Conservation (phyloP, 2,113 vertebrate species). For the Trochalopteron elliotii region DNA sequence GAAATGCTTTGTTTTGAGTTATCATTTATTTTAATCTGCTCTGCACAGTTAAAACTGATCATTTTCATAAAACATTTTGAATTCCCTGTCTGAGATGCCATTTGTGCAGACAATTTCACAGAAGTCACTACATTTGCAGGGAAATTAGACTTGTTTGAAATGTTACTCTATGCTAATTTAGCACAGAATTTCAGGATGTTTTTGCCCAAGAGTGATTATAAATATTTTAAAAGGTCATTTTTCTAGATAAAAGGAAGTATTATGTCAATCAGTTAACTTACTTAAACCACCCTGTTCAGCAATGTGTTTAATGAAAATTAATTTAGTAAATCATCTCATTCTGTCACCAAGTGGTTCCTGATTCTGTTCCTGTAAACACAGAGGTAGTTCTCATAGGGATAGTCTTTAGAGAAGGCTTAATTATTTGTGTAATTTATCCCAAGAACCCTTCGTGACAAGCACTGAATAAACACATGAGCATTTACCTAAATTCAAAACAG, state of each 20-base stretch:
- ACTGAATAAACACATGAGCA: neutral
- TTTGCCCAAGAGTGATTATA: neutral
- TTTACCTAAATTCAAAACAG: neutral
- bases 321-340: constrained; percentile 15
- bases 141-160: neutral
- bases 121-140: neutral
- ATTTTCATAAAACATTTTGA: neutral
- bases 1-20: neutral
- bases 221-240: constrained; percentile 43
- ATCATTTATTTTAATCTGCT: neutral
- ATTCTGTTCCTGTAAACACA: neutral
- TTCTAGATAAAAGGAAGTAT: neutral
- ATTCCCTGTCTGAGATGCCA: neutral
- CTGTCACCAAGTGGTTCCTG: neutral
- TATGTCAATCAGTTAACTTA: neutral
- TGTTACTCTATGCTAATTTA: neutral
- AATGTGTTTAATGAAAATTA: constrained; percentile 6
- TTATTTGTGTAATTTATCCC: neutral
- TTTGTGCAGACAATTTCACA: neutral
- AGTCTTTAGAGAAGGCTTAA: neutral
- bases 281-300: neutral
- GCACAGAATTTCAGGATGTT: neutral
- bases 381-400: neutral
- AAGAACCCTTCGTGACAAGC: neutral
- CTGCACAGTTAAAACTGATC: neutral